phyloP scores from a whole-genome alignment of 2,113 vertebrate genomes.

The Heliornis fulica region DNA sequence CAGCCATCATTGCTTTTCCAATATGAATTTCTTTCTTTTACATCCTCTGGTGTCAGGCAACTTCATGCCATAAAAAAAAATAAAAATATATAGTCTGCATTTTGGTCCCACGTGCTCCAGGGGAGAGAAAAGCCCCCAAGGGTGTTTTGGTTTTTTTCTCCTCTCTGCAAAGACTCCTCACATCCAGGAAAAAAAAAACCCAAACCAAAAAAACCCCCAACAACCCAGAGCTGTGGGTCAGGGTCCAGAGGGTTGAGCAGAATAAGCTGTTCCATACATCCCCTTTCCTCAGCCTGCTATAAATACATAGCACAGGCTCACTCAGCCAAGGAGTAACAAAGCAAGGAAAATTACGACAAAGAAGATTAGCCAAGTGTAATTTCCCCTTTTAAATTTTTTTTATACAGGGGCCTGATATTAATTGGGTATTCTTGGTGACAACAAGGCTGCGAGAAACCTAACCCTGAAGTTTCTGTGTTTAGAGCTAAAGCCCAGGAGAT shows the following conservation, averaged over 20 bases:
- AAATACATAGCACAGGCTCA: background rate
- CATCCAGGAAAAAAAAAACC: background rate
- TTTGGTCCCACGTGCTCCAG: accelerated
- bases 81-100: background rate
- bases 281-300: conserved; percentile 34
- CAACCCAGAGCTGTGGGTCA: background rate
- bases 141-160: no score
- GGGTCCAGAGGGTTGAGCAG: background rate
- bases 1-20: background rate
- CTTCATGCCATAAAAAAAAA: background rate
- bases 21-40: background rate
- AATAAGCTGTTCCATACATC: background rate
- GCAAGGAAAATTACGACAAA: conserved; percentile 64
- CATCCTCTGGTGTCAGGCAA: background rate
- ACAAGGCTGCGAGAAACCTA: background rate
- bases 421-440: conserved; percentile 35
- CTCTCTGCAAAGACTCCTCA: background rate
- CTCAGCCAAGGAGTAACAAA: conserved; percentile 45
- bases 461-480: background rate
- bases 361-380: conserved; percentile 48
- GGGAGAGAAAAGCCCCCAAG: background rate
- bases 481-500: background rate
- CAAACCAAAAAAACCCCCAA: no score
- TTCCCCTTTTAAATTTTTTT: conserved; percentile 42
- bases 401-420: conserved; percentile 36